A percentile compares a stretch with the other conserved stretches of the same genome.
phyloP scores from a whole-genome alignment of 30 jellyfish, hydroid and myxozoan species.

The Hydractinia echinata region DNA sequence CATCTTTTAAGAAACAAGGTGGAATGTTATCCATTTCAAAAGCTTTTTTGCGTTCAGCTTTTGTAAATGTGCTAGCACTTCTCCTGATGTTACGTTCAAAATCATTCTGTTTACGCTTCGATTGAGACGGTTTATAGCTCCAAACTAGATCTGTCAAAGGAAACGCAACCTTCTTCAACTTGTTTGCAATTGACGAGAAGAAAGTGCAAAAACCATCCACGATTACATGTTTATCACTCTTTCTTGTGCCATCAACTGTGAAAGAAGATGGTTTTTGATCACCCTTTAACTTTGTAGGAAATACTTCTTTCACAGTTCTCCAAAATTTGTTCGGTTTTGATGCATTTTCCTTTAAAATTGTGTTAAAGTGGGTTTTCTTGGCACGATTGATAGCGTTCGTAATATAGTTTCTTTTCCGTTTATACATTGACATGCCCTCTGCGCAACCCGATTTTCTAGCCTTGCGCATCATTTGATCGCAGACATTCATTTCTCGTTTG shows the following conservation, averaged over 20 bases:
- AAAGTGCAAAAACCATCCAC: background rate
- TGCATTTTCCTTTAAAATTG: background rate
- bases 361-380: background rate
- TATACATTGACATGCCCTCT: no score
- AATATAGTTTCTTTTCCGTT: no score
- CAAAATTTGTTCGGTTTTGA: background rate
- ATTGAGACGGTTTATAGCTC: background rate
- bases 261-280: background rate
- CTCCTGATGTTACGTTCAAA: background rate
- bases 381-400: background rate
- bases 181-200: background rate
- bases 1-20: slow-evolving; percentile 32
- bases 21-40: slow-evolving; percentile 53
- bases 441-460: no score
- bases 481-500: no score
- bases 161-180: background rate
- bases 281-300: background rate
- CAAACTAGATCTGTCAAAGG: background rate
- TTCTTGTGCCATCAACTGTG: background rate
- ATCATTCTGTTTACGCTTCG: background rate
- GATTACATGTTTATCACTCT: background rate
- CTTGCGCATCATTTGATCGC: no score
- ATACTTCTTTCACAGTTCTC: background rate
- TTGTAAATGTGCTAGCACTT: background rate
- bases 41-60: slow-evolving; percentile 31